Percentiles rank a stretch among this genome's conserved stretches.
Evolutionary conservation across 2,888 invertebrate genomes (phyloP).

Genomic region (Aphodius granarius): DNA sequence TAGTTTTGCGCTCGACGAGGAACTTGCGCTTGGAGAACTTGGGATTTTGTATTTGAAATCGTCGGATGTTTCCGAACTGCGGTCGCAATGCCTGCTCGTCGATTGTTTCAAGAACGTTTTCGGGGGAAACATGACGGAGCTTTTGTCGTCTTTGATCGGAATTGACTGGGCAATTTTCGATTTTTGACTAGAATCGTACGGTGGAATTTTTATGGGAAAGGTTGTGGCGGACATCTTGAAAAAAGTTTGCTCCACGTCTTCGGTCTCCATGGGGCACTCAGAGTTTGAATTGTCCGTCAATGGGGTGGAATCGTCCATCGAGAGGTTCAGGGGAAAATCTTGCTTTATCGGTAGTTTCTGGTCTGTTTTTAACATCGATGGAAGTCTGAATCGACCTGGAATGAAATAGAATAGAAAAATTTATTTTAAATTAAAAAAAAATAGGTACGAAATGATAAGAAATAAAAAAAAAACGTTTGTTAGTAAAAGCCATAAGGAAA

Average conservation of each 20-base stretch:
- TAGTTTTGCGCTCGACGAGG: conserved; percentile 51
- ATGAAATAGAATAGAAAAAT: conserved; percentile 8
- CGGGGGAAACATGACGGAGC: conserved; percentile 52
- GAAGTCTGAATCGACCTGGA: conserved; percentile 45
- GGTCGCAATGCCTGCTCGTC: conserved; percentile 27
- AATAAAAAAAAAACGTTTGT: background rate
- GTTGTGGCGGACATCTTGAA: background rate
- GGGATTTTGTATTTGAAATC: conserved; percentile 51
- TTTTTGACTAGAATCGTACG: conserved; percentile 63
- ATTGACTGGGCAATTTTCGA: background rate
- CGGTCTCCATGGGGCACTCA: conserved; percentile 15
- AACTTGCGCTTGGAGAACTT: conserved; percentile 53
- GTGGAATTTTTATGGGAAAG: conserved; percentile 30
- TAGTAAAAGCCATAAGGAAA: background rate
- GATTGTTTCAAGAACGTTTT: conserved; percentile 36
- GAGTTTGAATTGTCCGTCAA: conserved; percentile 22
- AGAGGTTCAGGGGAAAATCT: conserved; percentile 49
- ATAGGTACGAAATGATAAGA: background rate
- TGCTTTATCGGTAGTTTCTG: conserved; percentile 33
- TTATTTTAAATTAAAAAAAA: background rate
- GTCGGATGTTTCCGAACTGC: conserved; percentile 38
- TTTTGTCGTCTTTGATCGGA: conserved; percentile 21
- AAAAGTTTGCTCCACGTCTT: conserved; percentile 12
- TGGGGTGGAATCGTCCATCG: conserved; percentile 50
- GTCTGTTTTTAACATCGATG: conserved; percentile 40